These are phyloP conservation scores for Hemitrygon akajei DNA, from an alignment of 2,797 vertebrate genomes.

Conservation along the genomic window DNA sequence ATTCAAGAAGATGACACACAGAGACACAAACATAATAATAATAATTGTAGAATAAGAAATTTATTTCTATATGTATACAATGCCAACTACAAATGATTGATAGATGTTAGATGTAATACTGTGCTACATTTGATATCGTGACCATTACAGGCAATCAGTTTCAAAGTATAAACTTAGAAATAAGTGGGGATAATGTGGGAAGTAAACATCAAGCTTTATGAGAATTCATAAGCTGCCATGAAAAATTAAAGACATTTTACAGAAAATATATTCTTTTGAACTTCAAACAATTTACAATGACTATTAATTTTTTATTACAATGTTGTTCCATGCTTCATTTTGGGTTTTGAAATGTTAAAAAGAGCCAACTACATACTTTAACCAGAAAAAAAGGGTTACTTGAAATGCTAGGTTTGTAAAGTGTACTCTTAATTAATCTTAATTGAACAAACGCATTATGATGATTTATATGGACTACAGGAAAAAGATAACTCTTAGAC, in stretches of 20 bases:
- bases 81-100: background rate
- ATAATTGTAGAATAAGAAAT: background rate
- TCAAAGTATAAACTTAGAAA: background rate
- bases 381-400: background rate
- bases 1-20: background rate
- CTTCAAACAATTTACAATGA: background rate
- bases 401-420: slow-evolving; percentile 11
- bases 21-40: background rate
- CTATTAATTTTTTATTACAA: background rate
- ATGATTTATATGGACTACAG: background rate
- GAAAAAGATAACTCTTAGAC: background rate
- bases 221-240: background rate
- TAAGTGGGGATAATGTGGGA: background rate
- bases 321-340: background rate
- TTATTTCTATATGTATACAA: background rate
- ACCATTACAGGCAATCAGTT: background rate
- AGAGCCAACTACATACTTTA: background rate
- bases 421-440: background rate
- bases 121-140: background rate
- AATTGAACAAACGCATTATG: background rate
- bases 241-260: background rate
- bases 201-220: background rate
- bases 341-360: slow-evolving; percentile 21
- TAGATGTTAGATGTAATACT: background rate
- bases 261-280: background rate